Conservation (phyloP, 2,888 invertebrate species). For the Gari tellinella region DNA sequence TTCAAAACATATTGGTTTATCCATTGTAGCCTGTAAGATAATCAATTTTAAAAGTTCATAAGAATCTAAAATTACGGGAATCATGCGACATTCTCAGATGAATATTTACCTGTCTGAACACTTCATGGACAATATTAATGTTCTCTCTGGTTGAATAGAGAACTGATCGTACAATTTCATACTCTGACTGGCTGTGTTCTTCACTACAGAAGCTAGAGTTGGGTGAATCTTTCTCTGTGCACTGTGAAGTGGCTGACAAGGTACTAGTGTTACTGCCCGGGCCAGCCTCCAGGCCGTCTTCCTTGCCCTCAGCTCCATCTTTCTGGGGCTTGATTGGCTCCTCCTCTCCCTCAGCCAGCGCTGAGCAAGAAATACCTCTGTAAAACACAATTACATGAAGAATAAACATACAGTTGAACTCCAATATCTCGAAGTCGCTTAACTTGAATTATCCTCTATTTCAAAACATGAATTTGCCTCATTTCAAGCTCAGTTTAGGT, state of each 20-base stretch:
- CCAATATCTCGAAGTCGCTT: too few species aligned
- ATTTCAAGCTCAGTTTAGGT: too few species aligned
- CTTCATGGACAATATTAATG: conserved; percentile 97
- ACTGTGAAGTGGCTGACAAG: conserved; percentile 73
- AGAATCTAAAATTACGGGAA: too few species aligned
- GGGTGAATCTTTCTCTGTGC: conserved; percentile 76
- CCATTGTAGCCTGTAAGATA: too few species aligned
- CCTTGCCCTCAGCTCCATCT: conserved; percentile 55
- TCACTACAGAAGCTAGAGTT: conserved; percentile 75
- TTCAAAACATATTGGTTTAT: too few species aligned
- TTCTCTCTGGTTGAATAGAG: conserved; percentile 94
- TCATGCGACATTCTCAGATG: too few species aligned
- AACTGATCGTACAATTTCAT: conserved; percentile 92
- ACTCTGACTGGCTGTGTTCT: conserved; percentile 76
- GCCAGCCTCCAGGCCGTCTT: conserved; percentile 37
- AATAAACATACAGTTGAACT: too few species aligned
- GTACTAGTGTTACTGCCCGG: conserved; percentile 79
- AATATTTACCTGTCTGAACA: conserved; percentile 91
- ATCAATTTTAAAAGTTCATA: too few species aligned
- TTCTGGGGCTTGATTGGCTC: conserved; percentile 55
- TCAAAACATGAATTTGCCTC: too few species aligned
- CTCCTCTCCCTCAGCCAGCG: conserved; percentile 58
- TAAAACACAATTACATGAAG: neutral
- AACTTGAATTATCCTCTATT: too few species aligned
- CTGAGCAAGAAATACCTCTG: conserved; percentile 53